Conservation (phyloP, 2,113 vertebrate species). For the Mus spicilegus region DNA sequence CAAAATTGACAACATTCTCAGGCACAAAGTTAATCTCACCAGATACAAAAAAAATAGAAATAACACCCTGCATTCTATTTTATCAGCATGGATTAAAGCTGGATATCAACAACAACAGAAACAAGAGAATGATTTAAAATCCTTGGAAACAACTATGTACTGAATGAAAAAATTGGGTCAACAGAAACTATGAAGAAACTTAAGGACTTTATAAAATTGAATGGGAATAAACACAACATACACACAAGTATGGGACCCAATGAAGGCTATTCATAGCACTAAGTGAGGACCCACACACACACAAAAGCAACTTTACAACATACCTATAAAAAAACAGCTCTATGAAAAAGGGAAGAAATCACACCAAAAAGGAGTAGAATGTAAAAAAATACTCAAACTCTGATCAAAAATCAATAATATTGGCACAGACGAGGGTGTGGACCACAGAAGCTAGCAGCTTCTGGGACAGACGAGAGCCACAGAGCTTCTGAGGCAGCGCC, state of each 20-base stretch:
- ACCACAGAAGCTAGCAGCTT: no score
- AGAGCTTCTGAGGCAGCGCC: no score
- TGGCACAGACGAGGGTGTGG: no score
- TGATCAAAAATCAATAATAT: neutral
- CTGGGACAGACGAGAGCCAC: no score
- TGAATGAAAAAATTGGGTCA: neutral
- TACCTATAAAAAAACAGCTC: neutral
- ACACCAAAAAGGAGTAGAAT: neutral
- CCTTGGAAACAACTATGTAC: no score
- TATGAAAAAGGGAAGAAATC: neutral
- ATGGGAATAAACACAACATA: neutral
- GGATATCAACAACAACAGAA: no score
- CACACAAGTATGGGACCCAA: neutral
- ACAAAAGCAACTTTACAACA: neutral
- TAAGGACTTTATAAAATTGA: neutral
- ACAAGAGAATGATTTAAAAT: no score
- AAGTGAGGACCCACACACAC: neutral
- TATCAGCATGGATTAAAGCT: no score
- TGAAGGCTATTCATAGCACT: neutral
- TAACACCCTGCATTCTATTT: no score
- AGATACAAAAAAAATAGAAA: no score
- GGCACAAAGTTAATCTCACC: no score
- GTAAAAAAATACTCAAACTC: neutral
- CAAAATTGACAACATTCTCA: no score
- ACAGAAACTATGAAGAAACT: neutral